phyloP scores from a whole-genome alignment of 2,113 vertebrate genomes.

The Mus pahari region DNA sequence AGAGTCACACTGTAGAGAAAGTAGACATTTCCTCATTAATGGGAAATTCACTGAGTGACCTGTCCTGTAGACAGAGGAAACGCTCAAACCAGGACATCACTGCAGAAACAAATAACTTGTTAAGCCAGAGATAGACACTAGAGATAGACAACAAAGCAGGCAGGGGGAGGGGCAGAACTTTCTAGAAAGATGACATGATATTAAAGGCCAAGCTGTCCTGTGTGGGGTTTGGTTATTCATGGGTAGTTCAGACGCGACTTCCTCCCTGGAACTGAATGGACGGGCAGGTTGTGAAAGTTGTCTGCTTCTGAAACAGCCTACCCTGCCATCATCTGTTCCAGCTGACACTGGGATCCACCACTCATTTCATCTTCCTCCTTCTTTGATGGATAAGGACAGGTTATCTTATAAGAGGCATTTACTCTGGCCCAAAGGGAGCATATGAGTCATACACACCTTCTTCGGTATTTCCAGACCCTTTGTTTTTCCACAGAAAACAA shows the following conservation, averaged over 20 bases:
- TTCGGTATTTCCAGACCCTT: conserved; percentile 28
- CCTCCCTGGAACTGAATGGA: background rate
- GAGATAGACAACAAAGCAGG: background rate
- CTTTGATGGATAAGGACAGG: background rate
- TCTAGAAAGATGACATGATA: background rate
- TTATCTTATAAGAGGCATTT: conserved; percentile 22
- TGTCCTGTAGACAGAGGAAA: background rate
- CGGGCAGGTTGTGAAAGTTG: background rate
- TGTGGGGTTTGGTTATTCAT: background rate
- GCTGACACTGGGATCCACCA: too few species aligned
- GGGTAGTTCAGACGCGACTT: background rate
- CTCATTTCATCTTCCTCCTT: background rate
- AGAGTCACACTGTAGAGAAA: background rate
- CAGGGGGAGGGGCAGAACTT: background rate
- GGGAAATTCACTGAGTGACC: background rate
- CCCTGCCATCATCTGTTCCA: background rate
- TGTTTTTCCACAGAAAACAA: conserved; percentile 1
- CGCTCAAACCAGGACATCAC: background rate
- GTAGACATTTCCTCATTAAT: background rate
- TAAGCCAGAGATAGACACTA: background rate
- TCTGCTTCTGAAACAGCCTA: background rate
- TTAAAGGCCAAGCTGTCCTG: background rate
- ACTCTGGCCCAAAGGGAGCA: background rate
- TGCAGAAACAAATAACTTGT: background rate
- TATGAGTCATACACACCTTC: background rate